Evolutionary conservation across 2,888 invertebrate genomes (phyloP), one percentile per base, ranked within the genome.

Genomic region (Archips xylosteana): DNA sequence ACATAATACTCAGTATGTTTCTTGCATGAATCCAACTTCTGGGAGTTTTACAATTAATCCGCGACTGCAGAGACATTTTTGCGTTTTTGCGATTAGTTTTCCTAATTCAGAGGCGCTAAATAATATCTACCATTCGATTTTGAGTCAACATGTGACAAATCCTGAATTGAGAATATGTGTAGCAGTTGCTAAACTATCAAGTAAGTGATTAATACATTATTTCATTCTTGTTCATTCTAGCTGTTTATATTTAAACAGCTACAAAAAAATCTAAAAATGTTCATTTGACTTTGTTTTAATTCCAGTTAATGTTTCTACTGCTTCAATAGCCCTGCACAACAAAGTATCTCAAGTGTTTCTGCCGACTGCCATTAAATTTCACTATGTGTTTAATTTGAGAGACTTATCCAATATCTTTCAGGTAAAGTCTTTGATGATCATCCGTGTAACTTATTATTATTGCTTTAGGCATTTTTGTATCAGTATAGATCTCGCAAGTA

Each of bases 11-110:
- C 99, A 99, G 87, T 99, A 99, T 85, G 97, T 99, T 13, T 97
- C 98, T 47, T 99, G 99, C 87, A 99, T 99, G 99, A 99, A 99
- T 92, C 99, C 99, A 0, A 99, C 99, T 0, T 98, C 99, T 39
- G 99, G 99, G 64, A 98, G 98, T 85, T 99, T 99, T 84, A 99
- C 99, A 3, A 98, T 99, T 78, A 99, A 99, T 94, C 98, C 99
- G 0, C 95, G 99, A 77, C 95, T 99, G 9, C 99, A 99, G 87
- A 95, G 98, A 67, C 98, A 98, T 87, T 98, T 98, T 85, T 96
- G 97, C 82, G 98, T 98, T 0, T 97, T 98, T 86, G 98, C 98
- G 2, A 96, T 98, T 51, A 97, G 97, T 88, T 97, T 96, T 80
- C 98, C 98, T 0, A 97, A 97, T 78, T 86, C 90, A 9, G 99